These are phyloP conservation scores for Spialia ferax DNA, from an alignment of 2,888 invertebrate species.

Conservation along the genomic window DNA sequence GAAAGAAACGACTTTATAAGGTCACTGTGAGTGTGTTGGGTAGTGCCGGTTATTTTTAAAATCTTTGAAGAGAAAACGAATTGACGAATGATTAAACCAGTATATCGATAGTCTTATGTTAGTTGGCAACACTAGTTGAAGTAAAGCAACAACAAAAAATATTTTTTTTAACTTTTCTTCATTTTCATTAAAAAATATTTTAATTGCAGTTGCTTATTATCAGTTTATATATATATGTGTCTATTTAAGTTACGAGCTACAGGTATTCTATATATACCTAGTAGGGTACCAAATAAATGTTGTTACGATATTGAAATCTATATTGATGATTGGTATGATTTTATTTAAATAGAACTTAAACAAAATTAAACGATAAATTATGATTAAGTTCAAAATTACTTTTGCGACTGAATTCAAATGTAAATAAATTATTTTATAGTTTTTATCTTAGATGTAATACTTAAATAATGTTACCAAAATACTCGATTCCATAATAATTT, in stretches of 20 bases:
- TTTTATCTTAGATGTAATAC: constrained; percentile 60
- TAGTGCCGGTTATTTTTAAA: not conserved
- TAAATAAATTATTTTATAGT: constrained; percentile 67
- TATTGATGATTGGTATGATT: not conserved
- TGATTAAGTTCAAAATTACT: constrained; percentile 41
- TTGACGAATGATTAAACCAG: not conserved
- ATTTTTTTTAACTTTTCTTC: too few relatives aligned
- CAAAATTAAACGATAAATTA: not conserved
- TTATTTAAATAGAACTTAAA: not conserved
- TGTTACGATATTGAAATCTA: too few relatives aligned
- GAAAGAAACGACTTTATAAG: too few relatives aligned
- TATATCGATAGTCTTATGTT: not conserved
- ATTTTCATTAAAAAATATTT: too few relatives aligned
- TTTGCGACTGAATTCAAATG: constrained; percentile 69
- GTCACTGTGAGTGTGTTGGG: too few relatives aligned
- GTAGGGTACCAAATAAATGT: too few relatives aligned
- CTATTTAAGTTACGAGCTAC: too few relatives aligned
- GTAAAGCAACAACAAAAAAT: not conserved
- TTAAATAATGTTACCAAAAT: constrained; percentile 60
- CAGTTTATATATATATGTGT: too few relatives aligned
- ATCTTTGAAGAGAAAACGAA: not conserved
- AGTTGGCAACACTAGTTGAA: not conserved
- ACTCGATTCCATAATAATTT: constrained; percentile 46
- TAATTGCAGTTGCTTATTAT: too few relatives aligned
- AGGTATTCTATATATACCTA: too few relatives aligned